Evolutionary conservation across 2,797 vertebrate genomes (phyloP), one percentile per base, ranked within the genome.

Genomic region (Orestias chungarensis): DNA sequence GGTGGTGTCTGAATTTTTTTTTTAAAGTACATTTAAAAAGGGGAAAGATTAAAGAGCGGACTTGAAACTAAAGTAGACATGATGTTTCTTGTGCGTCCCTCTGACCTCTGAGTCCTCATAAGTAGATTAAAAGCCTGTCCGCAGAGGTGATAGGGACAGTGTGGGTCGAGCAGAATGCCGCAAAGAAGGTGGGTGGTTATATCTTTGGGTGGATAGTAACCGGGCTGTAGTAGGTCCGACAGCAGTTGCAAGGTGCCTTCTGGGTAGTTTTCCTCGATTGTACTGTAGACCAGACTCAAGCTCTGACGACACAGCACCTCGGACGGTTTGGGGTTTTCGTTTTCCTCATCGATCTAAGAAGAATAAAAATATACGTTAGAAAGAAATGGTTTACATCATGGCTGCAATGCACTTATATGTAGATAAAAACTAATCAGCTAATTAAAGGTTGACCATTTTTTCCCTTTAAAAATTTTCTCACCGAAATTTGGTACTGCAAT

Each of bases 101-200:
- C 42, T 27, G 91, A 99, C 98, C 95, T 95, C 84, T 99, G 98
- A 68, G 96, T 96, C 88, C 95, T 98, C 94, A 98, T 95, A 61
- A 99, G 91, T 64, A 97, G 91, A 77, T 91, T 93, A 87, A 95
- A 99, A 80, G 96, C 95, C 76, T 97, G 95, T 81, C 93, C 88
- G 25, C 93, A 89, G 50, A 95, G 80, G 40, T 95, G 92, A 55
- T 79, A 66, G 25, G 86, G 73, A 64, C 92, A 88, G 1, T 94
- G 91, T 0, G 82, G 84, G 66, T 92, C 90, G 40, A 97, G 93
- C 68, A 99, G 92, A 84, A 98, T 94, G 55, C 93, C 90, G 46
- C 78, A 92, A 77, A 99, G 88, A 65, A 99, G 93, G 86, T 97
- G 93, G 52, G 76, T 80, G 42, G 94, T 91, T 74, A 97, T 94